phyloP scores from a whole-genome alignment of 2,797 vertebrate species.

The Scarus forsteni region DNA sequence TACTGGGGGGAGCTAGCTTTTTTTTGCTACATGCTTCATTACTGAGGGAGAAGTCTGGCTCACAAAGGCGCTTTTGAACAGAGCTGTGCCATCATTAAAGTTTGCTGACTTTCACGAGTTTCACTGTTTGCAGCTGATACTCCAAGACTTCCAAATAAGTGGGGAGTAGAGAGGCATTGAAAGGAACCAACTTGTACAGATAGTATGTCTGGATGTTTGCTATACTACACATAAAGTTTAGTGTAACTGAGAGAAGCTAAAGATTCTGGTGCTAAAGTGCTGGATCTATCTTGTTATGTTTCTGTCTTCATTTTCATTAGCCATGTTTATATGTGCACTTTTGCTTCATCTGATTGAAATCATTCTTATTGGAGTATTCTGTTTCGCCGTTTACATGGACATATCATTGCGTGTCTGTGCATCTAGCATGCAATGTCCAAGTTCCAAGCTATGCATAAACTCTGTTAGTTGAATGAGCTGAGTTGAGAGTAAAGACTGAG shows the following conservation, averaged over 20 bases:
- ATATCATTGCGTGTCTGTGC: too few relatives aligned
- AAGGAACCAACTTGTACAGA: slow-evolving; percentile 44
- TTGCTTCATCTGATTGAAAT: too few relatives aligned
- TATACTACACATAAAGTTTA: background rate
- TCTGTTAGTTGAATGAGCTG: too few relatives aligned
- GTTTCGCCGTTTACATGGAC: too few relatives aligned
- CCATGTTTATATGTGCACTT: too few relatives aligned
- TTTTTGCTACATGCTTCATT: slow-evolving; percentile 55
- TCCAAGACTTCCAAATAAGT: slow-evolving; percentile 35
- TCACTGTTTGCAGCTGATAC: slow-evolving; percentile 13
- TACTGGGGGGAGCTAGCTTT: slow-evolving; percentile 32
- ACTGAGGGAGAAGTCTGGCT: slow-evolving; percentile 44
- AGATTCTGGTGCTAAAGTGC: background rate
- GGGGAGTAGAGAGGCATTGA: slow-evolving; percentile 41
- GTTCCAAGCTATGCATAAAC: too few relatives aligned
- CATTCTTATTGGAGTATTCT: too few relatives aligned
- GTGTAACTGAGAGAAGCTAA: background rate
- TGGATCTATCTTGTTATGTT: background rate
- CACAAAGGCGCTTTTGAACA: slow-evolving; percentile 56
- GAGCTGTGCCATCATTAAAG: slow-evolving; percentile 45
- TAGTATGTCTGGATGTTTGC: slow-evolving; percentile 20
- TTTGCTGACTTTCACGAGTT: slow-evolving; percentile 55
- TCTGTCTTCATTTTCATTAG: too few relatives aligned
- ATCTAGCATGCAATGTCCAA: too few relatives aligned
- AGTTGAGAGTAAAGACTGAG: too few relatives aligned